phyloP scores from a whole-genome alignment of 2,888 invertebrate genomes.

The Tyria jacobaeae region DNA sequence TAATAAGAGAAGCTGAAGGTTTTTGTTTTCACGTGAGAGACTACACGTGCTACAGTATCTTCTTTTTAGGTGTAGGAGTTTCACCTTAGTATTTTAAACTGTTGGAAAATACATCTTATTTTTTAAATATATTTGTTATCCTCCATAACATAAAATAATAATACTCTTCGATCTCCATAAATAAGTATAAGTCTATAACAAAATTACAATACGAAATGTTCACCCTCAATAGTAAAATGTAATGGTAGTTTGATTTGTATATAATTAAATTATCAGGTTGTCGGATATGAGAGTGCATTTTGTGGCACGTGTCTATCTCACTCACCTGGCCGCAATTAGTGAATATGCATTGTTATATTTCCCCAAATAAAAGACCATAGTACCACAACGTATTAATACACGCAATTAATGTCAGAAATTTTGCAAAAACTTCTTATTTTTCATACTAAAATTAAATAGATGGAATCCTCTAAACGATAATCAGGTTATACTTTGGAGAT shows the following conservation, averaged over 20 bases:
- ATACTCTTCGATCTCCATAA: no score
- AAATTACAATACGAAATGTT: slow-evolving; percentile 1
- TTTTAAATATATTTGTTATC: no score
- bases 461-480: neutral
- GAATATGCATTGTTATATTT: slow-evolving; percentile 7
- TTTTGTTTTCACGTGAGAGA: no score
- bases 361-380: neutral
- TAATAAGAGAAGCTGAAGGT: no score
- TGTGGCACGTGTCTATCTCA: slow-evolving; percentile 36
- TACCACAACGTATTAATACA: neutral
- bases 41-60: no score
- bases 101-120: no score
- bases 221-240: slow-evolving; percentile 9
- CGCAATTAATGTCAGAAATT: neutral
- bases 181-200: neutral
- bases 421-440: neutral
- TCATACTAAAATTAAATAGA: neutral
- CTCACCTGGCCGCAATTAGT: slow-evolving; percentile 39
- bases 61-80: no score
- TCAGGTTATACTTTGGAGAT: neutral
- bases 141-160: no score
- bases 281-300: slow-evolving; percentile 56
- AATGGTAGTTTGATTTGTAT: slow-evolving; percentile 30
- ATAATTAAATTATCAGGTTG: slow-evolving; percentile 37
- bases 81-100: no score